A percentile compares a stretch with the other conserved stretches of the same genome.
Evolutionary conservation across 2,797 vertebrate genomes (phyloP).

Genomic region (Gila robusta): DNA sequence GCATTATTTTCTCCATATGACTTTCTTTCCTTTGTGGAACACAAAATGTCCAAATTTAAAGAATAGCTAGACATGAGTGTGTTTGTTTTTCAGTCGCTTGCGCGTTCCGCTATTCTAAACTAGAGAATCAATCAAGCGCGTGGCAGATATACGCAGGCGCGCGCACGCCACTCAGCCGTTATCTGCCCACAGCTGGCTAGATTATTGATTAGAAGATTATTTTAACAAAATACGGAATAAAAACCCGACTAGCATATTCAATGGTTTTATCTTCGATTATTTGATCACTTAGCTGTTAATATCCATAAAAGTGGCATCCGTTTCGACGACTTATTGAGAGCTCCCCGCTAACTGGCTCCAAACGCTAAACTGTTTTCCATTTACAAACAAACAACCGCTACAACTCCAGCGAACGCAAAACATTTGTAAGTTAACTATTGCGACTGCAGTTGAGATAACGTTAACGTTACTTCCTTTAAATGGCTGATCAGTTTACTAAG

Average conservation of each 20-base stretch:
- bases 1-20: neutral
- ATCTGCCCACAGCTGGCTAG: neutral
- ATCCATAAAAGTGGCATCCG: neutral
- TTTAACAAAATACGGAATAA: neutral
- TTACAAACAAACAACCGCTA: neutral
- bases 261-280: no score
- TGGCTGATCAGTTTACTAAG: constrained; percentile 49
- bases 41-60: neutral
- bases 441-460: constrained; percentile 26
- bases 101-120: neutral
- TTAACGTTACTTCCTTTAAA: neutral
- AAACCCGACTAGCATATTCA: neutral
- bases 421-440: constrained; percentile 59
- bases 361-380: neutral
- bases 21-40: neutral
- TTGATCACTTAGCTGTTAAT: neutral
- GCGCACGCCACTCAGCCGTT: neutral
- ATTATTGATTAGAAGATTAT: neutral
- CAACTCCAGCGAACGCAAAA: neutral
- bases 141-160: neutral
- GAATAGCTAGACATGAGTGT: neutral
- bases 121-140: neutral
- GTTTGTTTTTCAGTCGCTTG: neutral
- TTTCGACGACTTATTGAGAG: neutral
- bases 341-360: no score